Conservation (phyloP, 2,797 vertebrate genomes). For the Alfaro cultratus region DNA sequence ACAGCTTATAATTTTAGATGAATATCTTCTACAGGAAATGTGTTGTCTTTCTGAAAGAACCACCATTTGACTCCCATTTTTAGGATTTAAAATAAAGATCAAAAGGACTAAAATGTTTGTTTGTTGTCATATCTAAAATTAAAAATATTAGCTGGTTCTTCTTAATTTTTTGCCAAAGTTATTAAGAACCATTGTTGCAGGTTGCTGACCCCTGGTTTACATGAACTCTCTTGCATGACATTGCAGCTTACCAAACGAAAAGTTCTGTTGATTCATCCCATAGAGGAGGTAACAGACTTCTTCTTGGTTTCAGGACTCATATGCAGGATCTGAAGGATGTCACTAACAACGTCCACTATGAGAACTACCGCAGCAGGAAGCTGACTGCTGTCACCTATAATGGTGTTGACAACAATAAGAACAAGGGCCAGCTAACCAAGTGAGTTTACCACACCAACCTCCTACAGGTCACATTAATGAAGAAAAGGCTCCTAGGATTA, state of each 20-base stretch:
- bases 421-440: slow-evolving; percentile 93
- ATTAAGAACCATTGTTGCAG: no score
- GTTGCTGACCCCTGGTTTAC: no score
- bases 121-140: no score
- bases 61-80: no score
- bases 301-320: slow-evolving; percentile 83
- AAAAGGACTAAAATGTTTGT: no score
- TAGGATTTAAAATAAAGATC: no score
- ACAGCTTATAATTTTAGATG: no score
- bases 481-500: not conserved
- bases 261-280: not conserved
- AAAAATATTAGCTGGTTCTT: no score
- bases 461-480: not conserved
- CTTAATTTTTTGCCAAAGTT: no score
- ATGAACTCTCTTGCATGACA: not conserved
- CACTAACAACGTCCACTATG: slow-evolving; percentile 96
- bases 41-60: no score
- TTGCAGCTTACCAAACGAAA: not conserved
- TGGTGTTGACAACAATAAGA: slow-evolving; percentile 93
- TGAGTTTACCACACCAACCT: slow-evolving; percentile 69
- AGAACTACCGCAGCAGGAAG: slow-evolving; percentile 96
- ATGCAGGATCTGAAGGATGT: slow-evolving; percentile 99
- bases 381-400: slow-evolving; percentile 95
- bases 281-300: not conserved
- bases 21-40: no score